Conservation (phyloP, 2,888 invertebrate genomes). For the Stramonita haemastoma region DNA sequence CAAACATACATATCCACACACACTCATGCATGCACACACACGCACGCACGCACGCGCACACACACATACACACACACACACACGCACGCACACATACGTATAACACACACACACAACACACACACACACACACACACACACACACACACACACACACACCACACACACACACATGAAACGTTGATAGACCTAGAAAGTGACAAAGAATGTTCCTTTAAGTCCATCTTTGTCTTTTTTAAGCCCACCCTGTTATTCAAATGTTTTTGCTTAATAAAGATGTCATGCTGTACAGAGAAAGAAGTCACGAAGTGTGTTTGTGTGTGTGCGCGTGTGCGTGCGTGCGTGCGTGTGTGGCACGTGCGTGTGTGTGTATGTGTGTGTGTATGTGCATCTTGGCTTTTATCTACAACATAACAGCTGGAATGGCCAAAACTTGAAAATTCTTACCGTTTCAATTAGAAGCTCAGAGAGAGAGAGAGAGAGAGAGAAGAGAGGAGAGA, state of each 20-base stretch:
- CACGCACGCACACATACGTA: not conserved
- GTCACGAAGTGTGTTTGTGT: not conserved
- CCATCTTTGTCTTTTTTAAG: not conserved
- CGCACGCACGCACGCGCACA: not conserved
- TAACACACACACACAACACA: not conserved
- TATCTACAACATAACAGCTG: too few relatives aligned
- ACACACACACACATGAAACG: too few relatives aligned
- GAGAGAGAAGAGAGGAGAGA: too few relatives aligned
- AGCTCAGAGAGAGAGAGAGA: too few relatives aligned
- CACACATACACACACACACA: not conserved
- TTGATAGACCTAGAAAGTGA: too few relatives aligned
- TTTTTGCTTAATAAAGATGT: not conserved
- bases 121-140: not conserved
- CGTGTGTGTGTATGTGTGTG: not conserved
- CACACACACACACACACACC: not conserved
- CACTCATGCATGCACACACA: not conserved
- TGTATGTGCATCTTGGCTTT: too few relatives aligned
- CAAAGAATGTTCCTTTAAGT: not conserved
- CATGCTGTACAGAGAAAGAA: not conserved
- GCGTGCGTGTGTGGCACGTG: not conserved
- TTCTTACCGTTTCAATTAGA: too few relatives aligned
- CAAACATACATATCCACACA: not conserved
- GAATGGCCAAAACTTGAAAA: too few relatives aligned
- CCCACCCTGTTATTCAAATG: not conserved
- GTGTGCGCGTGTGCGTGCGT: not conserved